A percentile compares a stretch with the other conserved stretches of the same genome.
Evolutionary conservation across 2,797 vertebrate genomes (phyloP).

Genomic region (Merluccius polli): DNA sequence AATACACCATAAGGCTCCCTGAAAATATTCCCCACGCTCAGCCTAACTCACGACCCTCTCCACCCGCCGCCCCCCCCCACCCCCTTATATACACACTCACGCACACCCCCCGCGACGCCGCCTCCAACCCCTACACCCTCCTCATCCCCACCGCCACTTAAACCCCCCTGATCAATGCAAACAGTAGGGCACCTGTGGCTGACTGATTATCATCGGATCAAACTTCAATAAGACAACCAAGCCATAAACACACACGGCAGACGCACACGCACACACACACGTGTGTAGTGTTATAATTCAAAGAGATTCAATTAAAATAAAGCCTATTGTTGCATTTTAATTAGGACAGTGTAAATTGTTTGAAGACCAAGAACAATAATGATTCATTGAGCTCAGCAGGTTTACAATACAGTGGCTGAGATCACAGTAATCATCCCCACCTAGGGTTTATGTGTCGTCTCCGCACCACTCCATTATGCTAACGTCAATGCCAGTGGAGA

Average conservation of each 20-base stretch:
- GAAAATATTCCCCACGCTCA: constrained; percentile 65
- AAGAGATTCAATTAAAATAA: not conserved
- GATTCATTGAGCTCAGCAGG: not conserved
- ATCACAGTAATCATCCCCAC: not conserved
- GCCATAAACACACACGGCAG: not conserved
- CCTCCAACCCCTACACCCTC: not conserved
- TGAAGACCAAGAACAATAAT: not conserved
- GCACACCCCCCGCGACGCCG: not conserved
- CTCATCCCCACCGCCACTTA: not conserved
- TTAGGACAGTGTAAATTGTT: not conserved
- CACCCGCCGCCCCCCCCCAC: not conserved
- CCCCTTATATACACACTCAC: not conserved
- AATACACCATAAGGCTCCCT: constrained; percentile 79
- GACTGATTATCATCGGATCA: not conserved
- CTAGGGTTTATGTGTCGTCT: not conserved
- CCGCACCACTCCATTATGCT: not conserved
- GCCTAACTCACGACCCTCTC: constrained; percentile 39
- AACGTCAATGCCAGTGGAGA: not conserved
- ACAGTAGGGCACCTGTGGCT: no score
- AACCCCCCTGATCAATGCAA: no score
- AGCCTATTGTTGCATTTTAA: no score
- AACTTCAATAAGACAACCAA: not conserved
- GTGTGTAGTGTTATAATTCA: not conserved
- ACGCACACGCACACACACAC: not conserved
- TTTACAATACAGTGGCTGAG: not conserved